These are phyloP conservation scores for Chionodraco myersi DNA, from an alignment of 2,113 vertebrate species.

Conservation along the genomic window DNA sequence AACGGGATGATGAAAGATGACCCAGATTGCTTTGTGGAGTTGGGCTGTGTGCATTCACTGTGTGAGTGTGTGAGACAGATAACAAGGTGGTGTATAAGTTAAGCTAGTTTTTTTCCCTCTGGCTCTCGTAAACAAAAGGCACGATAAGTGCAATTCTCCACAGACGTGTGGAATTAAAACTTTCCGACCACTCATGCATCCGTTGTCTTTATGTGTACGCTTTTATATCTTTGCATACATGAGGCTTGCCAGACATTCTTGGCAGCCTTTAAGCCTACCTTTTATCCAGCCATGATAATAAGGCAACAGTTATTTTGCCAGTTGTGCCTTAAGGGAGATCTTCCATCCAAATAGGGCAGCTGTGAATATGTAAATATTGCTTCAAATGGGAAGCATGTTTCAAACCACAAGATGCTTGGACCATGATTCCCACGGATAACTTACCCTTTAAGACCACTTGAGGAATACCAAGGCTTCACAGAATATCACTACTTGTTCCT, in stretches of 20 bases:
- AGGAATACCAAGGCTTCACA: background rate
- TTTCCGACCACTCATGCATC: conserved; percentile 46
- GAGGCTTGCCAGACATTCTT: conserved; percentile 51
- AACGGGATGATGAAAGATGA: conserved; percentile 76
- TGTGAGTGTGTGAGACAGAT: conserved; percentile 61
- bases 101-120: conserved; percentile 62
- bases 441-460: background rate
- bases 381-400: conserved; percentile 16
- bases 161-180: conserved; percentile 63
- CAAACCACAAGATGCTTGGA: background rate
- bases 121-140: conserved; percentile 67
- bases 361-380: conserved; percentile 43
- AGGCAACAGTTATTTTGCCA: conserved; percentile 49
- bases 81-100: conserved; percentile 66
- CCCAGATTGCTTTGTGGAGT: conserved; percentile 75
- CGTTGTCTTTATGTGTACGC: conserved; percentile 33
- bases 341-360: conserved; percentile 58
- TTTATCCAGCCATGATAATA: conserved; percentile 52
- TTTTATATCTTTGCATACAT: conserved; percentile 43
- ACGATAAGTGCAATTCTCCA: conserved; percentile 58
- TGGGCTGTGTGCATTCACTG: conserved; percentile 44
- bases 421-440: conserved; percentile 10
- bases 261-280: conserved; percentile 48
- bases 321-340: conserved; percentile 44
- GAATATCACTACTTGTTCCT: background rate